Conservation (phyloP, 2,113 vertebrate species). For the Jacana jacana region DNA sequence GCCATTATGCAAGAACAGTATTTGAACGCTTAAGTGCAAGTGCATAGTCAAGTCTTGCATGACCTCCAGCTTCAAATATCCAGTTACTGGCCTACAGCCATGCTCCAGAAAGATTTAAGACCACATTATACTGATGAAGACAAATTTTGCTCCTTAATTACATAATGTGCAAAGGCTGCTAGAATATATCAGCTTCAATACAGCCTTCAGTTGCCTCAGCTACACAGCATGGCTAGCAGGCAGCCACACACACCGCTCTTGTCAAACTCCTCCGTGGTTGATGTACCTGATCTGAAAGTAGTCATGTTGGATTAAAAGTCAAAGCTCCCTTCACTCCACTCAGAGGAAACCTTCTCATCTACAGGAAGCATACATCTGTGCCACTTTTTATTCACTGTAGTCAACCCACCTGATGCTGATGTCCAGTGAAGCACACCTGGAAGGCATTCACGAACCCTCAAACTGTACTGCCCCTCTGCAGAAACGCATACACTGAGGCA, state of each 20-base stretch:
- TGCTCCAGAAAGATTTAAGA: neutral
- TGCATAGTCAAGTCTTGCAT: slow-evolving; percentile 21
- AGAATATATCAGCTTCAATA: neutral
- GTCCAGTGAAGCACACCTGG: neutral
- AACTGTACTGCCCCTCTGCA: neutral
- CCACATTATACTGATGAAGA: neutral
- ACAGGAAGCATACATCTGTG: neutral
- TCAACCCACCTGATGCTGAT: neutral
- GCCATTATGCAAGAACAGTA: neutral
- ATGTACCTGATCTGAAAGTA: neutral
- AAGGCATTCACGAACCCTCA: neutral
- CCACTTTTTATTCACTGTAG: neutral
- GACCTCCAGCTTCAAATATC: slow-evolving; percentile 21
- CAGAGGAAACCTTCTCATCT: neutral
- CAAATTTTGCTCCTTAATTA: neutral
- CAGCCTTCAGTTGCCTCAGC: neutral
- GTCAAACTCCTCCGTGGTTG: neutral
- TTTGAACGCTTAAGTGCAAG: slow-evolving; percentile 19
- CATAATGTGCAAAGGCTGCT: neutral
- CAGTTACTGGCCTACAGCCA: neutral
- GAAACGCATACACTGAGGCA: neutral
- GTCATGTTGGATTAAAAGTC: neutral
- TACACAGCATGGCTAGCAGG: neutral
- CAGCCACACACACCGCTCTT: neutral
- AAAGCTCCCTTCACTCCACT: neutral